A percentile compares a stretch with the other conserved stretches of the same genome.
These are phyloP conservation scores for Pogonus chalceus DNA, from an alignment of 1,140 invertebrate species.

Conservation along the genomic window DNA sequence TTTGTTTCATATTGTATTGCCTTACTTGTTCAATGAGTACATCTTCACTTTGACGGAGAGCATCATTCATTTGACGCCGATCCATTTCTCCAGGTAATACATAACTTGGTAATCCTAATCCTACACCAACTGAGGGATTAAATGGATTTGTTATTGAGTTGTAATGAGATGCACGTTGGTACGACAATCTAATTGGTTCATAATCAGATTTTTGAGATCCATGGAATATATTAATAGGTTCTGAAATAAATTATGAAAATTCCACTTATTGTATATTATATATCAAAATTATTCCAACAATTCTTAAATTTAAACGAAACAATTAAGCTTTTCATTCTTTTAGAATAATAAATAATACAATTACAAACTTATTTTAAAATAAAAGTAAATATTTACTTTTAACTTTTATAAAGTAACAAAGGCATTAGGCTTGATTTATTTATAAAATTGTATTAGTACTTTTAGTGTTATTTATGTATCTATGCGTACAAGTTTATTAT, in stretches of 20 bases:
- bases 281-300: no score
- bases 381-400: no score
- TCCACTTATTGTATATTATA: no score
- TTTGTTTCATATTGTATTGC: background rate
- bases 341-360: no score
- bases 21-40: slow-evolving; percentile 71
- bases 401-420: no score
- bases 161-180: slow-evolving; percentile 84
- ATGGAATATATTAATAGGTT: slow-evolving; percentile 88
- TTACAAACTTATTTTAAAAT: no score
- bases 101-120: slow-evolving; percentile 75
- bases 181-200: slow-evolving; percentile 79
- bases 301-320: no score
- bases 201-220: slow-evolving; percentile 60
- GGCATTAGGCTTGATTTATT: no score
- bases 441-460: no score
- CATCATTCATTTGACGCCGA: slow-evolving; percentile 65
- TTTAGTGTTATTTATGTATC: no score
- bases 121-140: slow-evolving; percentile 75
- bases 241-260: slow-evolving; percentile 43
- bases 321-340: no score
- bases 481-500: no score
- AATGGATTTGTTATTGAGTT: slow-evolving; percentile 86
- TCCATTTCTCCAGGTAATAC: slow-evolving; percentile 53
- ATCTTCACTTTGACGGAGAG: slow-evolving; percentile 72